Evolutionary conservation across 64 coral and sea anemone species (phyloP).

Genomic region (Trachythela sp.): DNA sequence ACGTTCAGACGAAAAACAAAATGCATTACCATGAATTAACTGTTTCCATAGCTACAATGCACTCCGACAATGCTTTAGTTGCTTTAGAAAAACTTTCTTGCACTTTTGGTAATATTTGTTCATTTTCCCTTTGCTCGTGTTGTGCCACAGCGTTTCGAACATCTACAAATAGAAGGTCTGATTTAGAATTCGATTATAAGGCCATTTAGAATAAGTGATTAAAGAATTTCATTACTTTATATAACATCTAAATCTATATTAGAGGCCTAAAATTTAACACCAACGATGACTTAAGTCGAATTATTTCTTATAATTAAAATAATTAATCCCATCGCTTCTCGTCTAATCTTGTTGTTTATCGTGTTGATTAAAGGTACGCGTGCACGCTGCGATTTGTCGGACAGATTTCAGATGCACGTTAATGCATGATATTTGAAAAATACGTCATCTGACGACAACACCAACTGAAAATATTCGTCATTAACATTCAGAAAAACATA

Average conservation of each 20-base stretch:
- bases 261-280: too few species aligned
- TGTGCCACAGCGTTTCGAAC: constrained; percentile 50
- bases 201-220: neutral
- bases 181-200: neutral
- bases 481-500: too few species aligned
- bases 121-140: constrained; percentile 46
- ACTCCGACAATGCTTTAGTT: constrained; percentile 60
- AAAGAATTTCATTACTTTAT: neutral
- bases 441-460: too few species aligned
- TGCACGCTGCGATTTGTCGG: too few species aligned
- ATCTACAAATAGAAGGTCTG: neutral
- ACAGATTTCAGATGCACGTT: too few species aligned
- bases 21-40: constrained; percentile 58
- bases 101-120: constrained; percentile 49
- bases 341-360: too few species aligned
- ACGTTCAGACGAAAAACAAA: neutral
- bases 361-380: too few species aligned
- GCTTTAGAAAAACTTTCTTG: constrained; percentile 59
- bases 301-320: too few species aligned
- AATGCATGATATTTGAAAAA: too few species aligned
- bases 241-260: neutral
- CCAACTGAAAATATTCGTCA: too few species aligned
- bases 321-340: too few species aligned
- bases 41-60: constrained; percentile 54
- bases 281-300: too few species aligned